Evolutionary conservation across 92 coral and sea anemone genomes (phyloP).

Genomic region (Phymanthus crucifer): DNA sequence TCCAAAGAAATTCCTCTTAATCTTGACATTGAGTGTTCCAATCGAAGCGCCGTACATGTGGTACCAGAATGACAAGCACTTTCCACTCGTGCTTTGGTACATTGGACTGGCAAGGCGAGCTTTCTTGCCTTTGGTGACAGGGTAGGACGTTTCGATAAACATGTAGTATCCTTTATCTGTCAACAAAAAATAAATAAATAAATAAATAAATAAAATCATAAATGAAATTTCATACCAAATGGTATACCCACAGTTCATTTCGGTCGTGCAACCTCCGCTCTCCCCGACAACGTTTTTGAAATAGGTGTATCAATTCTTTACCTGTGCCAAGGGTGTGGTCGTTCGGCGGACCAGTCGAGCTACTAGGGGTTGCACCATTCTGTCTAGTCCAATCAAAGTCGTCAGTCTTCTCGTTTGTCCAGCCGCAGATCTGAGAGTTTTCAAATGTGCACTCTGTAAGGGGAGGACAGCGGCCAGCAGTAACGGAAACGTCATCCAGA

Average conservation of each 20-base stretch:
- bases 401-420: constrained; percentile 74
- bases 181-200: background rate
- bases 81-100: constrained; percentile 67
- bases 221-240: background rate
- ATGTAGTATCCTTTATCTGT: constrained; percentile 72
- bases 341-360: constrained; percentile 76
- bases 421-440: constrained; percentile 75
- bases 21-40: constrained; percentile 77
- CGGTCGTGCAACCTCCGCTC: no score
- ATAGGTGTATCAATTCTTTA: constrained; percentile 3
- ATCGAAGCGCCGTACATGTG: constrained; percentile 84
- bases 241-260: background rate
- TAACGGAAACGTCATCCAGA: constrained; percentile 72
- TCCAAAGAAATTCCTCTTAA: constrained; percentile 64
- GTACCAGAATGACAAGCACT: constrained; percentile 89
- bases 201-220: background rate
- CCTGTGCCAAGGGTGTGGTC: constrained; percentile 91
- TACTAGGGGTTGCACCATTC: constrained; percentile 71
- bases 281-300: background rate
- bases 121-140: constrained; percentile 62
- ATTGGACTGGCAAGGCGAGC: constrained; percentile 82
- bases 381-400: constrained; percentile 94
- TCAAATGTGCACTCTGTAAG: constrained; percentile 83
- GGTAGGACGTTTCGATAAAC: constrained; percentile 75
- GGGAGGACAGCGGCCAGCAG: constrained; percentile 75